Evolutionary conservation across 2,797 vertebrate genomes (phyloP).

Genomic region (Epinephelus malabaricus): DNA sequence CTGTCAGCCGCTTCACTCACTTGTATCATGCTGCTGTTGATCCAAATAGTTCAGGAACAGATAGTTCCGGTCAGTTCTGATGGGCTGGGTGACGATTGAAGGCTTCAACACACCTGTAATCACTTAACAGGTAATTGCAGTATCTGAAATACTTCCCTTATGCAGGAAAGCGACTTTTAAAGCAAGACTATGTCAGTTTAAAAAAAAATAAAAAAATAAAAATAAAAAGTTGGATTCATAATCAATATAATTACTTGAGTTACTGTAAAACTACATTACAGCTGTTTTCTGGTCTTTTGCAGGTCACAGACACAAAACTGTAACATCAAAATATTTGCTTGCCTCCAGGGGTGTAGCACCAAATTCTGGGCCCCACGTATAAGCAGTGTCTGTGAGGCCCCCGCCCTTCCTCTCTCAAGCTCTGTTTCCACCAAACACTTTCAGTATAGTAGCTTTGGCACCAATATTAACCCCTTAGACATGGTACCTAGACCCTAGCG

Average conservation of each 20-base stretch:
- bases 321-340: no score
- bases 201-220: not conserved
- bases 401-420: no score
- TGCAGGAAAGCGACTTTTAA: not conserved
- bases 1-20: not conserved
- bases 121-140: not conserved
- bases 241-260: not conserved
- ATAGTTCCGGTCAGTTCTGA: constrained; percentile 26
- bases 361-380: no score
- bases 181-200: not conserved
- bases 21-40: not conserved
- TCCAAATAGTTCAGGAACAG: not conserved
- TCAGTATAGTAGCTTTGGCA: no score
- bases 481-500: no score
- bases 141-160: not conserved
- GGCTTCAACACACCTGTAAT: constrained; percentile 10
- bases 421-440: no score
- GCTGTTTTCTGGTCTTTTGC: no score
- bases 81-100: not conserved
- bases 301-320: no score
- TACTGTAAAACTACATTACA: no score
- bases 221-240: not conserved
- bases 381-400: no score
- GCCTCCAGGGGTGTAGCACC: no score
- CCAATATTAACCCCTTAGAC: no score